Evolutionary conservation across 2,113 vertebrate species (phyloP), one percentile per base, ranked within the genome.

Genomic region (Aix galericulata): DNA sequence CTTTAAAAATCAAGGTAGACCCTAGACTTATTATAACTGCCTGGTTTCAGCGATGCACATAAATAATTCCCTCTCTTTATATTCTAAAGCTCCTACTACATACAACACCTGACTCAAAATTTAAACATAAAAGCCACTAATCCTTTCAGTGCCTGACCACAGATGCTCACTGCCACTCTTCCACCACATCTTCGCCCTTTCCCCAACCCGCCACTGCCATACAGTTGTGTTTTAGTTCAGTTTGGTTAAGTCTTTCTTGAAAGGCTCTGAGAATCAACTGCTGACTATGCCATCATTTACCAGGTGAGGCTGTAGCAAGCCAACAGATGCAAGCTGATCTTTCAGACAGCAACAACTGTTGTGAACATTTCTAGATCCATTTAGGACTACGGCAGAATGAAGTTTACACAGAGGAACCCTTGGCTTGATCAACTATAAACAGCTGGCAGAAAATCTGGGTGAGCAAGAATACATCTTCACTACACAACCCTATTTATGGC

Each of bases 311-410:
- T 95, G 81, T 82, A 76, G 71, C 69, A 85, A 82, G 20, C 69
- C 90, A 93, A 27, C n/a, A 92, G 56, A 94, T 59, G 31, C 46
- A 80, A 72, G 69, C 34, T 72, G 63, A 86, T 82, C 81, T 60
- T 87, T 89, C 66, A 91, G 91, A 73, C 73, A 93, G 81, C 71
- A 82, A 75, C 88, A 80, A 77, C 71, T 80, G 44, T 2, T 69
- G 53, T 20, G 58, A 78, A 44, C 42, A 31, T 2, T 60, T 40
- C 52, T 48, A 78, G 38, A 40, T 5, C 38, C 78, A 42, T 48
- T 32, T 4, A 55, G 66, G 81, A 91, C 69, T 60, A 60, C 20
- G 69, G 74, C 8, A 68, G 44, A 74, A 82, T 31, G 66, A 79
- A 82, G 77, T 64, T 59, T 85, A 56, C 32, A 8, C 12, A 63